These are phyloP conservation scores for Venusia cambrica DNA, from an alignment of 2,888 invertebrate species.

Conservation along the genomic window DNA sequence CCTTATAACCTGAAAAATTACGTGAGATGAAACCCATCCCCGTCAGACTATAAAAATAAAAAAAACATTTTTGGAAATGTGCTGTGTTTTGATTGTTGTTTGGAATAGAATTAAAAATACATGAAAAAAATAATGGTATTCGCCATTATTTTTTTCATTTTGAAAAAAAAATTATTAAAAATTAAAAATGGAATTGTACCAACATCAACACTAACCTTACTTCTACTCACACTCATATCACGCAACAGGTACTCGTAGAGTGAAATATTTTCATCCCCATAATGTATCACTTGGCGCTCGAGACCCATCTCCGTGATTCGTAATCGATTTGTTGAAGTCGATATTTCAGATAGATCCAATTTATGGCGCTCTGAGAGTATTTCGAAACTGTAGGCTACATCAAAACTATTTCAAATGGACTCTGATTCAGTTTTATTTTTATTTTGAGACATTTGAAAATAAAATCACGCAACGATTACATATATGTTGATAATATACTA, in stretches of 20 bases:
- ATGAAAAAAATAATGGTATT: too few species aligned
- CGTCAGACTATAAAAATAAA: slow-evolving; percentile 68
- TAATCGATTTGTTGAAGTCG: slow-evolving; percentile 45
- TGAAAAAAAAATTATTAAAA: too few species aligned
- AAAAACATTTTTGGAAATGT: slow-evolving; percentile 48
- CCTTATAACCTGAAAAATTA: too few species aligned
- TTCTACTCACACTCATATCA: slow-evolving; percentile 49
- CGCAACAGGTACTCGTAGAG: slow-evolving; percentile 75
- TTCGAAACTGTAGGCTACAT: too few species aligned
- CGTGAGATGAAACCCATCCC: slow-evolving; percentile 71
- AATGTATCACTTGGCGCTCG: slow-evolving; percentile 65
- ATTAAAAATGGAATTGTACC: too few species aligned
- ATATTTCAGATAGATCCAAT: slow-evolving; percentile 18
- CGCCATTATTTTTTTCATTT: too few species aligned
- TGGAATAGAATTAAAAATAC: too few species aligned
- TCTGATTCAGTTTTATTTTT: too few species aligned
- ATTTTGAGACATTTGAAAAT: too few species aligned
- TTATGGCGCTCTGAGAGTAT: slow-evolving; percentile 9
- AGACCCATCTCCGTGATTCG: slow-evolving; percentile 49
- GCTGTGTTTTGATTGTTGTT: slow-evolving; percentile 36
- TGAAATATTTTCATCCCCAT: slow-evolving; percentile 71
- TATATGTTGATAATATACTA: too few species aligned
- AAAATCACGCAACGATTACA: too few species aligned
- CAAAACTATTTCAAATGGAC: too few species aligned
- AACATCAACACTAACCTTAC: slow-evolving; percentile 39